Base-by-base conservation (phyloP, 2,113 vertebrate species). In the Grus americana region DNA sequence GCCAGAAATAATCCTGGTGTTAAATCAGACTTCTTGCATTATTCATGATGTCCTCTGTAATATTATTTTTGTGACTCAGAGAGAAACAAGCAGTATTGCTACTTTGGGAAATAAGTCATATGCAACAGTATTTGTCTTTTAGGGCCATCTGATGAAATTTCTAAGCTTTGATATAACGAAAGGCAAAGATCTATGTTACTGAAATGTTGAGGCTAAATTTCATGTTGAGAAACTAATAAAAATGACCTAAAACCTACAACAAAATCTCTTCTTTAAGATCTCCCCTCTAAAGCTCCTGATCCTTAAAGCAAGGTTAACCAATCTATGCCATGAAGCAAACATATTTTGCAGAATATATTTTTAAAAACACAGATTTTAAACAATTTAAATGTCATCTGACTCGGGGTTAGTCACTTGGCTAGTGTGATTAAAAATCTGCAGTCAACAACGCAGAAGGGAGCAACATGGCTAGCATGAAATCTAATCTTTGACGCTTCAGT, bases 11-110 rank as follows among this genome's bases (percentile, higher is more conserved):
- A 92, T 91, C 87, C 84, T 86, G 36, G 84, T 95, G 85, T 94
- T 96, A 97, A 97, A 96, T 97, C 76, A 95, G 78, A 93, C 44
- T 88, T 95, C 78, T 73, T 96, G 72, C 62, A 95, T 97, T 98
- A 96, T 97, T 97, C 92, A 97, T 97, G 8, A 80, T 66, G 72
- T 95, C 73, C 75, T 78, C 68, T 84, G 70, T 86, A 88, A 79
- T 88, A 89, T 86, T 92, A 95, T 96, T 96, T 97, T 81, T 94
- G 83, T 2, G 2, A 66, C 52, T 96, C 29, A 75, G 30, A 86
- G 46, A 73, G 63, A 95, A 97, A 93, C 61, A 95, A 91, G 21
- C 27, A 57, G 38, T 46, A 87, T 38, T 85, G 38, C 22, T 87
- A 52, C 78, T 95, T 89, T 83, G 61, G 54, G 85, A 95, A 96